phyloP scores from a whole-genome alignment of 1,140 invertebrate species.

The Magallana gigas region DNA sequence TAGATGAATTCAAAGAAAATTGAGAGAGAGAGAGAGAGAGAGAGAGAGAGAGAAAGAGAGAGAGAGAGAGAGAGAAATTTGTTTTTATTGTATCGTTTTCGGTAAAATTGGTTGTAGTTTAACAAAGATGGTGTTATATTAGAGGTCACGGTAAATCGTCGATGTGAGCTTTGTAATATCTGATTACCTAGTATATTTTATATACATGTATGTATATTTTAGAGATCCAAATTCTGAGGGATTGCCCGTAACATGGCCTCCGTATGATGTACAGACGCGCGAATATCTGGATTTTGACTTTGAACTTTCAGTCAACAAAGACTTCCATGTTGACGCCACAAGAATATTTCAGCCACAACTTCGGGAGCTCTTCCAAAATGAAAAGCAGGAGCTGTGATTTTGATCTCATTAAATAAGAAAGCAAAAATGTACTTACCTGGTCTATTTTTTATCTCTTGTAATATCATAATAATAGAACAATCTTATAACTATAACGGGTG shows the following conservation, averaged over 20 bases:
- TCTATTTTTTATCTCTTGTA: neutral
- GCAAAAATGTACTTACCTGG: neutral
- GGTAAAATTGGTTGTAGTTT: no score
- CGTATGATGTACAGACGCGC: neutral
- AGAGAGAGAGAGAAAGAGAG: no score
- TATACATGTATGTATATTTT: neutral
- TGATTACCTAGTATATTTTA: no score
- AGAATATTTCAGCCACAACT: neutral
- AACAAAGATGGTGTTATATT: no score
- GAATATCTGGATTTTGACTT: constrained; percentile 27
- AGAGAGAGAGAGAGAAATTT: no score
- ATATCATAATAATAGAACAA: neutral
- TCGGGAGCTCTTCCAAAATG: neutral
- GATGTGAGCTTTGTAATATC: no score
- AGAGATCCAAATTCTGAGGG: neutral
- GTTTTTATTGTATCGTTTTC: no score
- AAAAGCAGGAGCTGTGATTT: neutral
- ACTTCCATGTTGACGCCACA: constrained; percentile 1
- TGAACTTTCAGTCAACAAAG: constrained; percentile 6
- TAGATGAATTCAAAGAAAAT: no score
- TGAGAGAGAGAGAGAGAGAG: no score
- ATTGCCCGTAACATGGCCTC: neutral
- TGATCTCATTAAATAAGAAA: no score
- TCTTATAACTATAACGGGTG: no score
- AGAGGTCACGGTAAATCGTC: no score